Conservation (phyloP, 1,140 invertebrate genomes). For the Danaus plexippus region DNA sequence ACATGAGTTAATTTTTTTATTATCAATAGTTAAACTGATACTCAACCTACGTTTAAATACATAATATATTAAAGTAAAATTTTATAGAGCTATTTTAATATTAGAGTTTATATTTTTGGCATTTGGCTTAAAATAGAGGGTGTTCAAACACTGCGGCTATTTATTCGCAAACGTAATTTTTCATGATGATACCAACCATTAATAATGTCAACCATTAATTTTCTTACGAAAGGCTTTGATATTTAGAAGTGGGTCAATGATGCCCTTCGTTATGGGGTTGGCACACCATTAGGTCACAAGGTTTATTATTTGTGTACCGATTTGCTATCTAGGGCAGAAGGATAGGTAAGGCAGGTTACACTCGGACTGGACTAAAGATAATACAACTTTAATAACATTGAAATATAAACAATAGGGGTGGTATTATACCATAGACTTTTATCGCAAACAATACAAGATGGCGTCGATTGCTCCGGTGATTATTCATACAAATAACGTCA, state of each 20-base stretch:
- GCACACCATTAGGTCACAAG: constrained; percentile 39
- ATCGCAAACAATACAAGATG: constrained; percentile 9
- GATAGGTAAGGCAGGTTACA: neutral
- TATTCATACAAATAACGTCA: constrained; percentile 28
- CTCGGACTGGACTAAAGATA: too few species aligned
- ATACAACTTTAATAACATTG: too few species aligned
- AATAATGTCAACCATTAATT: constrained; percentile 23
- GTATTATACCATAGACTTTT: neutral
- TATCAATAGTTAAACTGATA: too few species aligned
- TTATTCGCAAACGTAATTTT: constrained; percentile 1
- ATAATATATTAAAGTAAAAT: too few species aligned
- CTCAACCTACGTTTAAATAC: too few species aligned
- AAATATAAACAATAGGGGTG: too few species aligned
- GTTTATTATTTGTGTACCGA: constrained; percentile 40
- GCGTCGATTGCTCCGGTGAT: constrained; percentile 12
- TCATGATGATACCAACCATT: constrained; percentile 2
- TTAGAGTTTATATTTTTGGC: too few species aligned
- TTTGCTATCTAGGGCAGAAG: constrained; percentile 19
- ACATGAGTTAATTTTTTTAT: too few species aligned
- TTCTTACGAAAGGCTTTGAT: constrained; percentile 23
- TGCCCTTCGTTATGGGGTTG: constrained; percentile 29
- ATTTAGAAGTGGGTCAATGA: constrained; percentile 43
- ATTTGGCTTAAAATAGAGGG: too few species aligned
- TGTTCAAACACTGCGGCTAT: too few species aligned
- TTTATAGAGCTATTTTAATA: too few species aligned